Percentiles rank a stretch among this genome's conserved stretches.
Evolutionary conservation across 2,797 vertebrate genomes (phyloP).

Genomic region (Amblyopsis hoosieri): DNA sequence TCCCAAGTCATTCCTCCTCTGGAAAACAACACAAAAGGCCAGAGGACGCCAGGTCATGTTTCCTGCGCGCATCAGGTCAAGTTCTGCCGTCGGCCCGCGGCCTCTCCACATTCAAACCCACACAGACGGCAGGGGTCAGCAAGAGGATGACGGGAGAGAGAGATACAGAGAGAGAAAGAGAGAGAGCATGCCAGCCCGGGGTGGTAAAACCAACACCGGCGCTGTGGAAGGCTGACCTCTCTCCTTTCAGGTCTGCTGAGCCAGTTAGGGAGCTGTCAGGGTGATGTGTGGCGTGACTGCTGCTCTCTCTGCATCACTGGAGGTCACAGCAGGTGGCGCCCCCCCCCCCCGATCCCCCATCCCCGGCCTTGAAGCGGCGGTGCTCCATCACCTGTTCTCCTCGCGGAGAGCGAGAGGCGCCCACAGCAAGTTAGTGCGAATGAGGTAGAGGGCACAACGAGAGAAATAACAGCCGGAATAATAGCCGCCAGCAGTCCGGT

Average conservation of each 20-base stretch:
- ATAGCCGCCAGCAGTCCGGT: constrained; percentile 79
- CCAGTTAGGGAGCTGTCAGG: not conserved
- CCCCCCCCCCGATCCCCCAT: not conserved
- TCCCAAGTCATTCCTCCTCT: constrained; percentile 36
- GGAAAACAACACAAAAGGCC: constrained; percentile 51
- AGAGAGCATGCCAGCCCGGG: too few species aligned
- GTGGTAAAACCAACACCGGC: too few species aligned
- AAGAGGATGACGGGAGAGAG: constrained; percentile 42
- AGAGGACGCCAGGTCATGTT: constrained; percentile 61
- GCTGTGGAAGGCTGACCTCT: too few species aligned
- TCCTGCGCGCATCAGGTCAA: constrained; percentile 66
- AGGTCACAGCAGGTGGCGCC: constrained; percentile 74
- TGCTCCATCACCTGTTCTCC: constrained; percentile 45
- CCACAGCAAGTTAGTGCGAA: constrained; percentile 34
- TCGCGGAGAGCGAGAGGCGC: not conserved
- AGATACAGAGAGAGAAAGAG: constrained; percentile 53
- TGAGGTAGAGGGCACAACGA: constrained; percentile 60
- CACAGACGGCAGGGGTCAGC: constrained; percentile 67
- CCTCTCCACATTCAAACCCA: constrained; percentile 67
- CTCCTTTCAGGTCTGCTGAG: too few species aligned
- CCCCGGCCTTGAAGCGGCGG: constrained; percentile 55
- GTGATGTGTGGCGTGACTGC: constrained; percentile 65
- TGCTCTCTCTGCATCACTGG: constrained; percentile 57
- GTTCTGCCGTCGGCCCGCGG: constrained; percentile 62
- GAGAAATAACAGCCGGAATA: constrained; percentile 1